phyloP scores from a whole-genome alignment of 2,797 vertebrate genomes.

The Hirundo rustica region DNA sequence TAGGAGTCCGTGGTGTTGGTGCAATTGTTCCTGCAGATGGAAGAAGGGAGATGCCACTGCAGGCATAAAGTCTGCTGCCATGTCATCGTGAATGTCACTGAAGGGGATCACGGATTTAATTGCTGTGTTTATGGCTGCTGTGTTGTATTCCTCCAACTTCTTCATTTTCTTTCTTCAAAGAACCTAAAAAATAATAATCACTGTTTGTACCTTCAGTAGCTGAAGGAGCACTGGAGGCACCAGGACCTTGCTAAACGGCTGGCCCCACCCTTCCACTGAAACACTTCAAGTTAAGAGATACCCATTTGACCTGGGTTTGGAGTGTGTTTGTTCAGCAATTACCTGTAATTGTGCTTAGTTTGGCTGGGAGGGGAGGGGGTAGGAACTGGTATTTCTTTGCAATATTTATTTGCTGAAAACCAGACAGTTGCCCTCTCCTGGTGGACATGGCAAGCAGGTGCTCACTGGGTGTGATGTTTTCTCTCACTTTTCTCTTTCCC shows the following conservation, averaged over 20 bases:
- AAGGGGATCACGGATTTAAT: slow-evolving; percentile 37
- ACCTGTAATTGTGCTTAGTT: background rate
- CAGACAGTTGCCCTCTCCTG: background rate
- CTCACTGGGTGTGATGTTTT: background rate
- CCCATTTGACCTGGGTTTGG: background rate
- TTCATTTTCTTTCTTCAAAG: slow-evolving; percentile 9
- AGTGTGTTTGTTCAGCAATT: background rate
- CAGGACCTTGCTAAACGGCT: background rate
- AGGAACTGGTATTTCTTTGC: background rate
- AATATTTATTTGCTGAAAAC: background rate
- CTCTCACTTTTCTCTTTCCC: background rate
- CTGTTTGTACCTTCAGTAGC: background rate
- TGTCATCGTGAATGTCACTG: slow-evolving; percentile 25
- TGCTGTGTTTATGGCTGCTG: background rate
- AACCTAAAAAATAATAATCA: background rate
- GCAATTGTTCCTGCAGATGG: background rate
- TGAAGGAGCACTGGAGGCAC: background rate
- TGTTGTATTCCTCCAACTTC: slow-evolving; percentile 16
- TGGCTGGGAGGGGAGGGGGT: background rate
- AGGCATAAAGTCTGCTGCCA: background rate
- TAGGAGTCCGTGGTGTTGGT: background rate
- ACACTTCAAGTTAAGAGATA: background rate
- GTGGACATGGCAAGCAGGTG: background rate
- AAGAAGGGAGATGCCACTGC: background rate
- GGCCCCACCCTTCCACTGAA: background rate